Conservation (phyloP, 2,113 vertebrate species). For the Coregonus clupeaformis region DNA sequence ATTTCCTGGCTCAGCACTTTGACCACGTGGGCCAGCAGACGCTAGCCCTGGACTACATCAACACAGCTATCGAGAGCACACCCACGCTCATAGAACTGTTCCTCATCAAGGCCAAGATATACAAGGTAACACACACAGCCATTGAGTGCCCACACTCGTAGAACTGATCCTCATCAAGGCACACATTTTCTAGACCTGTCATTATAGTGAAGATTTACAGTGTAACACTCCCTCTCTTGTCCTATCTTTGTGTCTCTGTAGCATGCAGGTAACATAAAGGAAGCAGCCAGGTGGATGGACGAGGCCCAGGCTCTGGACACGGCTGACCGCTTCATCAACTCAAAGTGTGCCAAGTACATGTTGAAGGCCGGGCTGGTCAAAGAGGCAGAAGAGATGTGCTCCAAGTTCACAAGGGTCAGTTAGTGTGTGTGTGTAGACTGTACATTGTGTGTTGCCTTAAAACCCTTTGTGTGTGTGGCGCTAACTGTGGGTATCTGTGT, state of each 20-base stretch:
- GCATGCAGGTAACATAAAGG: slow-evolving; percentile 96
- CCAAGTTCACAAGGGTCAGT: slow-evolving; percentile 91
- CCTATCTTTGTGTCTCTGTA: slow-evolving; percentile 37
- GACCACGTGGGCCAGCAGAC: slow-evolving; percentile 88
- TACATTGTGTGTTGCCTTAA: not conserved
- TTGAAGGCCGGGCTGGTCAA: slow-evolving; percentile 95
- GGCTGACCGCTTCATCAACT: slow-evolving; percentile 98
- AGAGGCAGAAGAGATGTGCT: slow-evolving; percentile 99
- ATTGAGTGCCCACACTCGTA: too few species aligned
- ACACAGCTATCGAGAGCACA: slow-evolving; percentile 95
- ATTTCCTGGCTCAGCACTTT: slow-evolving; percentile 97
- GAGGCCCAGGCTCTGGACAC: slow-evolving; percentile 97
- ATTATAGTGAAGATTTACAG: too few species aligned
- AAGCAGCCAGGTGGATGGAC: slow-evolving; percentile 98
- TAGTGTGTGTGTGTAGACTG: slow-evolving; percentile 18
- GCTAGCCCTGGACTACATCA: slow-evolving; percentile 92
- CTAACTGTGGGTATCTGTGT: not conserved
- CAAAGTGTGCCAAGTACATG: slow-evolving; percentile 99
- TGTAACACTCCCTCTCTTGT: not conserved
- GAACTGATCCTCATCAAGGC: too few species aligned
- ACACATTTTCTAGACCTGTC: too few species aligned
- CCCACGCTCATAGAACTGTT: slow-evolving; percentile 91
- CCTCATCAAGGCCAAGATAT: slow-evolving; percentile 89
- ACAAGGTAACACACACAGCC: slow-evolving; percentile 74
- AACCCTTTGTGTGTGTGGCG: not conserved